Evolutionary conservation across 2,888 invertebrate genomes (phyloP).

Genomic region (Campoplex nolae): DNA sequence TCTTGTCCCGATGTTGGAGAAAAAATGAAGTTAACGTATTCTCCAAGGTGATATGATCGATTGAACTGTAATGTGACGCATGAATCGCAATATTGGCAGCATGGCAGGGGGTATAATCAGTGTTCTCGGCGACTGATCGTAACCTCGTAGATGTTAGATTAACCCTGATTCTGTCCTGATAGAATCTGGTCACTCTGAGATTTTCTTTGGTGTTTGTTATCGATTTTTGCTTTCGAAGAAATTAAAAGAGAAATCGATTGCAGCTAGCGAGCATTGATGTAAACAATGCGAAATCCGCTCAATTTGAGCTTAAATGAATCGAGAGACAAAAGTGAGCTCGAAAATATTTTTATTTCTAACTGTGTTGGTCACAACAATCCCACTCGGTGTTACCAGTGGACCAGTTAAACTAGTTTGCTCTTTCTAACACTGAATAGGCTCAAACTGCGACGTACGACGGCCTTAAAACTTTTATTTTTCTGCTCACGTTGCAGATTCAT

Average conservation of each 20-base stretch:
- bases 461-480: slow-evolving; percentile 4
- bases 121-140: slow-evolving; percentile 11
- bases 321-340: neutral
- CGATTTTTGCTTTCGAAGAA: neutral
- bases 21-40: slow-evolving; percentile 1
- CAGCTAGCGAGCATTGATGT: neutral
- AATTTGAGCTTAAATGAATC: neutral
- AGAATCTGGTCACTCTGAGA: neutral
- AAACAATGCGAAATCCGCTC: neutral
- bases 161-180: slow-evolving; percentile 3
- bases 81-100: slow-evolving; percentile 15
- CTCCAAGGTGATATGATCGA: slow-evolving; percentile 14
- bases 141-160: slow-evolving; percentile 11
- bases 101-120: slow-evolving; percentile 3
- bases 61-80: slow-evolving; percentile 17
- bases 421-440: slow-evolving; percentile 15
- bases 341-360: neutral
- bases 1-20: neutral
- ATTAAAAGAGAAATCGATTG: slow-evolving; percentile 2
- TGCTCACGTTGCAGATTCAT: slow-evolving; percentile 34
- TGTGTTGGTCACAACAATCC: too few relatives aligned
- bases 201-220: neutral
- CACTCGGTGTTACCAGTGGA: slow-evolving; percentile 1
- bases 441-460: slow-evolving; percentile 4
- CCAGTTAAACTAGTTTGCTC: slow-evolving; percentile 20